Percentiles rank a stretch among this genome's conserved stretches.
These are phyloP conservation scores for Anarhynchus alexandrinus DNA, from an alignment of 2,113 vertebrate genomes.

Conservation along the genomic window DNA sequence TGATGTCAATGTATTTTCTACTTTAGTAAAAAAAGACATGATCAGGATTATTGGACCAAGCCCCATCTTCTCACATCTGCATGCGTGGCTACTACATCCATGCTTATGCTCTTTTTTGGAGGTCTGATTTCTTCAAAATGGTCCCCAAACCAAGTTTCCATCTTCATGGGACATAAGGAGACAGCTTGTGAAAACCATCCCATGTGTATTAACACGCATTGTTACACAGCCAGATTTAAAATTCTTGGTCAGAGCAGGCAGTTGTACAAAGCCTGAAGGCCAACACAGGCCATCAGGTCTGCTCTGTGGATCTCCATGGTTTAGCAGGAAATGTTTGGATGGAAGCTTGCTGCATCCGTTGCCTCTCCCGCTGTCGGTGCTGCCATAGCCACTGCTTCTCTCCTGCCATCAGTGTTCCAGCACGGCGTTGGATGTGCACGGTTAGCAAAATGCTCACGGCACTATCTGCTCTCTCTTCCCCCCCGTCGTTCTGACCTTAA, in stretches of 20 bases:
- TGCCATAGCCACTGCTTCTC: not conserved
- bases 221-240: not conserved
- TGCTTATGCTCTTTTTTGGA: not conserved
- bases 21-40: not conserved
- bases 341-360: not conserved
- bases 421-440: accelerated
- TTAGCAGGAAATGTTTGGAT: not conserved
- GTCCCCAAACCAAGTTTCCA: not conserved
- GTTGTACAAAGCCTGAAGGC: not conserved
- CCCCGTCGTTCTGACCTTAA: not conserved
- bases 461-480: not conserved
- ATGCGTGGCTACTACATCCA: not conserved
- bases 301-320: not conserved
- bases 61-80: not conserved
- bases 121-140: not conserved
- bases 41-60: not conserved
- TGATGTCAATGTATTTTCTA: not conserved
- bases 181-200: not conserved
- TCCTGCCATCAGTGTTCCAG: not conserved
- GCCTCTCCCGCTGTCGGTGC: not conserved
- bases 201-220: not conserved
- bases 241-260: not conserved
- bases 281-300: not conserved
- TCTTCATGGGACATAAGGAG: not conserved
- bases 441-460: not conserved